A percentile compares a stretch with the other conserved stretches of the same genome.
Evolutionary conservation across 2,797 vertebrate species (phyloP).

Genomic region (Nannoperca australis): DNA sequence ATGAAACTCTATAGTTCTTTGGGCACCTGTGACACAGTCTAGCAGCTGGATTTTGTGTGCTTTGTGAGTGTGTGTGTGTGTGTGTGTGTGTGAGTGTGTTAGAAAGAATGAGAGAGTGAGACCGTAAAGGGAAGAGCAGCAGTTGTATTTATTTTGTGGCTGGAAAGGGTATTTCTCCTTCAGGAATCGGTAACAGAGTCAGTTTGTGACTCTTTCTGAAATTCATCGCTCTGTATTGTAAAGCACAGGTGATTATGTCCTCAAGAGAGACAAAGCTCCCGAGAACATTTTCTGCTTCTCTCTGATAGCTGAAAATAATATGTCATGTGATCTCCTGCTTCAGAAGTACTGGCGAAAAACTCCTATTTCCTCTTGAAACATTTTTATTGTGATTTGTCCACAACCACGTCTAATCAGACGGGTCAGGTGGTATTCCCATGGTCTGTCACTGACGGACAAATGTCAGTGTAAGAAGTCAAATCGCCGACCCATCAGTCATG

Average conservation of each 20-base stretch:
- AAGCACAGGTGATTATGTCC: conserved; percentile 32
- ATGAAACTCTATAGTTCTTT: conserved; percentile 73
- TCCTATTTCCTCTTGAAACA: neutral
- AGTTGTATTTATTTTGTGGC: conserved; percentile 37
- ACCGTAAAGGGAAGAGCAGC: neutral
- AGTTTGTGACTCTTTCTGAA: conserved; percentile 19
- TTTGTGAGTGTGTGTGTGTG: conserved; percentile 5
- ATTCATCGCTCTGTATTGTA: conserved; percentile 31
- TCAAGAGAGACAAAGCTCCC: conserved; percentile 15
- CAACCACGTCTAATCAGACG: neutral
- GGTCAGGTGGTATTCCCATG: neutral
- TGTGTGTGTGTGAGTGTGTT: conserved; percentile 9
- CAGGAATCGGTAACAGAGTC: conserved; percentile 39
- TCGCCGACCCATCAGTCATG: conserved; percentile 4
- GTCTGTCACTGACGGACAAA: conserved; percentile 11
- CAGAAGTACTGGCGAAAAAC: neutral
- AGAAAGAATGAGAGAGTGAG: conserved; percentile 6
- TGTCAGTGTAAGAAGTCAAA: conserved; percentile 29
- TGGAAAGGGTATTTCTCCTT: conserved; percentile 21
- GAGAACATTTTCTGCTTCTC: conserved; percentile 18
- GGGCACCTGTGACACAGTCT: conserved; percentile 77
- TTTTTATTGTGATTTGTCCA: neutral
- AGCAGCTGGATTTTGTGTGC: conserved; percentile 63
- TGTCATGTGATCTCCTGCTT: neutral
- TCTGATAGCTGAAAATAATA: conserved; percentile 5